Evolutionary conservation across 2,797 vertebrate genomes (phyloP).

Genomic region (Pogoniulus pusillus): DNA sequence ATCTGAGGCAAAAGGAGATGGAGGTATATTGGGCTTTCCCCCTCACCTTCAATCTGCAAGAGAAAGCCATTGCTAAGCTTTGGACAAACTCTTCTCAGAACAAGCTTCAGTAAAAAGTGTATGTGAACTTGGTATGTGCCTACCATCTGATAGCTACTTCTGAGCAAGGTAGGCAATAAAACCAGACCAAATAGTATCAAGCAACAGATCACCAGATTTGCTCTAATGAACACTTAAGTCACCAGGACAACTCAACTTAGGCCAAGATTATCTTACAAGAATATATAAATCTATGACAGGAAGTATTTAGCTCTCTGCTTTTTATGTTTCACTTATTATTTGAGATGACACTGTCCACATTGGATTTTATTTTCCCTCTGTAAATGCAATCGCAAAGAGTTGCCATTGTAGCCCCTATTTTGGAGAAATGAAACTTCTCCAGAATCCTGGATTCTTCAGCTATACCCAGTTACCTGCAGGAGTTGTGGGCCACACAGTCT

Average conservation of each 20-base stretch:
- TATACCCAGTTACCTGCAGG: too few species aligned
- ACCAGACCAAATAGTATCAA: neutral
- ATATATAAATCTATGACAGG: neutral
- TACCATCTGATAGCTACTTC: neutral
- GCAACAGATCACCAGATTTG: neutral
- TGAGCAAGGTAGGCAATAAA: neutral
- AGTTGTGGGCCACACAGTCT: neutral
- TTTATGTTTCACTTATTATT: neutral
- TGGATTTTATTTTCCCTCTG: neutral
- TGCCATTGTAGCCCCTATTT: neutral
- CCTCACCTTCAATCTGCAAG: neutral
- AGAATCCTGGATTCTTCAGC: neutral
- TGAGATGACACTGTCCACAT: accelerated
- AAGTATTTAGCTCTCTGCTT: neutral
- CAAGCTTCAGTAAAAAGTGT: neutral
- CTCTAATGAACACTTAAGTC: neutral
- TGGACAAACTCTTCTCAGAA: neutral
- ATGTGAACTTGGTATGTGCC: accelerated
- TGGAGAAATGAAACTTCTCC: neutral
- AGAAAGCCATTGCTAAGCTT: too few species aligned
- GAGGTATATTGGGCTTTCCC: too few species aligned
- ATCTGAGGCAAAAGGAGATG: neutral
- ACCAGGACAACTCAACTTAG: neutral
- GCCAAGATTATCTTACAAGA: neutral
- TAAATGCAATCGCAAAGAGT: neutral